Evolutionary conservation across 2,888 invertebrate species (phyloP).

Genomic region (Xestobium rufovillosum): DNA sequence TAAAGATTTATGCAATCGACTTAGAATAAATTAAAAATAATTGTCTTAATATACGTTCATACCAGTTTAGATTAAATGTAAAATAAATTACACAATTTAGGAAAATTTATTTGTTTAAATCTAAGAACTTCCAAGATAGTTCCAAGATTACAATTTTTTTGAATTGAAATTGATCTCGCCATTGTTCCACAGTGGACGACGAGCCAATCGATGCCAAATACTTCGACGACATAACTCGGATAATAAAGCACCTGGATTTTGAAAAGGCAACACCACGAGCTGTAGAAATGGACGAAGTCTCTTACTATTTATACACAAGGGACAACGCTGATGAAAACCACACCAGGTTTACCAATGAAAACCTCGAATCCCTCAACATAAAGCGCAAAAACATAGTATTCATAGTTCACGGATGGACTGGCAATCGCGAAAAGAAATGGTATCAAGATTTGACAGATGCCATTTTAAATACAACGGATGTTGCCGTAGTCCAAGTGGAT

Average conservation of each 20-base stretch:
- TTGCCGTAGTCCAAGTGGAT: conserved; percentile 9
- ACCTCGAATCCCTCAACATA: not conserved
- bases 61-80: too few relatives aligned
- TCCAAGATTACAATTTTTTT: too few relatives aligned
- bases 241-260: not conserved
- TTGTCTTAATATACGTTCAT: too few relatives aligned
- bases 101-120: too few relatives aligned
- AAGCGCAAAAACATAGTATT: conserved; percentile 1
- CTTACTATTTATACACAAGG: conserved; percentile 1
- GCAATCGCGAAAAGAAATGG: not conserved
- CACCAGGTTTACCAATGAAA: not conserved
- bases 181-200: too few relatives aligned
- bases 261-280: not conserved
- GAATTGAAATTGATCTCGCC: too few relatives aligned
- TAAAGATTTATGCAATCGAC: too few relatives aligned
- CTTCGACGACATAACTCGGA: conserved; percentile 3
- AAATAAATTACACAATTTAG: too few relatives aligned
- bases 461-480: not conserved
- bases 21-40: too few relatives aligned
- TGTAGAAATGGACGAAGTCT: not conserved
- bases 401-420: not conserved
- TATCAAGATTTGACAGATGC: not conserved
- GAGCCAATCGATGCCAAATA: conserved; percentile 4
- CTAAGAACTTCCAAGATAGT: too few relatives aligned
- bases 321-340: not conserved